A percentile compares a stretch with the other conserved stretches of the same genome.
Evolutionary conservation across 2,888 invertebrate genomes (phyloP).

Genomic region (Anthoptus insignis): DNA sequence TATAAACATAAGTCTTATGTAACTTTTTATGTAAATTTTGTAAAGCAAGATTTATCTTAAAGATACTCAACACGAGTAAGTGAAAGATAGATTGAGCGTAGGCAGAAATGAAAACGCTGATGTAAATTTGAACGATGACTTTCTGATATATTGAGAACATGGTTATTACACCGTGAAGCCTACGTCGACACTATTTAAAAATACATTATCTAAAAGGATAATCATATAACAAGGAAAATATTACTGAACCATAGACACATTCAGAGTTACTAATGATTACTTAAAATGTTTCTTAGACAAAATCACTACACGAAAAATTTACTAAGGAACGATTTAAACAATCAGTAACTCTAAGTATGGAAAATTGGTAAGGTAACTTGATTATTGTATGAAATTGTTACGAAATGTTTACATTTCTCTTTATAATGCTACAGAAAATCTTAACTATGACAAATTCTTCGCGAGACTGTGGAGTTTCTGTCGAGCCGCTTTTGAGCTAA

Average conservation of each 20-base stretch:
- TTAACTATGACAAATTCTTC: background rate
- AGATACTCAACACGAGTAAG: background rate
- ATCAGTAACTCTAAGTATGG: too few species aligned
- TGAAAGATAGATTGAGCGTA: background rate
- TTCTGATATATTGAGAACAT: background rate
- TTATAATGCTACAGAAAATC: conserved; percentile 2
- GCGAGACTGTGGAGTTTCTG: conserved; percentile 6
- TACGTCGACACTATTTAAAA: background rate
- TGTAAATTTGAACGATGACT: background rate
- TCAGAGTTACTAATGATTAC: background rate
- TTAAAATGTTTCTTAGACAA: too few species aligned
- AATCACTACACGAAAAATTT: too few species aligned
- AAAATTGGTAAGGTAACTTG: too few species aligned
- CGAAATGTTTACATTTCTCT: too few species aligned
- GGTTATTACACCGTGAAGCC: background rate
- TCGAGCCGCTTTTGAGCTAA: conserved; percentile 22
- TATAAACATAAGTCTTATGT: too few species aligned
- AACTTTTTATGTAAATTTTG: background rate
- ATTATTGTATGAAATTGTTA: too few species aligned
- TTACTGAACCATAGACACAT: background rate
- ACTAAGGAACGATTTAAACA: too few species aligned
- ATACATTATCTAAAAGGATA: too few species aligned
- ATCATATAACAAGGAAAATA: background rate
- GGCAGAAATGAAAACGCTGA: background rate
- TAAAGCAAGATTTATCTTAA: background rate